These are phyloP conservation scores for Drosophila melanica DNA, from an alignment of 1,140 invertebrate species.

Conservation along the genomic window DNA sequence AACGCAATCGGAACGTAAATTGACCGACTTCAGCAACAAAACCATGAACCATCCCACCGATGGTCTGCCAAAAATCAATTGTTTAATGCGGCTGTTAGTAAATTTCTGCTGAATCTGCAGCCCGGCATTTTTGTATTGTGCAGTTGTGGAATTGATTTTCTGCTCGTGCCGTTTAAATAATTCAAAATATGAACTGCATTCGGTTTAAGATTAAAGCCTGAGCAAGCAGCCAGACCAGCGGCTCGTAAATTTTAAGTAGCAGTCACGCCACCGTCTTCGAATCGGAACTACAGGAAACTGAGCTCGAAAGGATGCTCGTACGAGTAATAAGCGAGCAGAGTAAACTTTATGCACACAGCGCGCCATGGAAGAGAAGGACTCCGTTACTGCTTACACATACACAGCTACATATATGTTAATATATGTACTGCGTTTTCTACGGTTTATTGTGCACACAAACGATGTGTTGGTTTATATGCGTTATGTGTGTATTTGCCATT, in stretches of 20 bases:
- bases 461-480: background rate
- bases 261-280: constrained; percentile 30
- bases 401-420: constrained; percentile 18
- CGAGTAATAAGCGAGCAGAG: constrained; percentile 43
- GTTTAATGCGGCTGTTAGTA: constrained; percentile 37
- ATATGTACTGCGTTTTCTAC: constrained; percentile 12
- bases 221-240: constrained; percentile 12
- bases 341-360: constrained; percentile 44
- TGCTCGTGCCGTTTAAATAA: constrained; percentile 18
- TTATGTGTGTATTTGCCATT: constrained; percentile 12
- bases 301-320: constrained; percentile 43
- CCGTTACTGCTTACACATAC: background rate
- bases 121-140: constrained; percentile 36
- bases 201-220: constrained; percentile 28
- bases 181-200: constrained; percentile 31
- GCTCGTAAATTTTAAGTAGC: constrained; percentile 44
- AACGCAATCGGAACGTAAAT: constrained; percentile 46
- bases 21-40: constrained; percentile 10
- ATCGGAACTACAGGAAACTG: constrained; percentile 30
- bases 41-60: constrained; percentile 4
- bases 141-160: constrained; percentile 27
- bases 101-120: constrained; percentile 50
- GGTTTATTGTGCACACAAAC: constrained; percentile 23
- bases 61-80: constrained; percentile 66
- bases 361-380: constrained; percentile 12